Evolutionary conservation across 92 coral and sea anemone genomes (phyloP).

Genomic region (Zoanthus solanderi): DNA sequence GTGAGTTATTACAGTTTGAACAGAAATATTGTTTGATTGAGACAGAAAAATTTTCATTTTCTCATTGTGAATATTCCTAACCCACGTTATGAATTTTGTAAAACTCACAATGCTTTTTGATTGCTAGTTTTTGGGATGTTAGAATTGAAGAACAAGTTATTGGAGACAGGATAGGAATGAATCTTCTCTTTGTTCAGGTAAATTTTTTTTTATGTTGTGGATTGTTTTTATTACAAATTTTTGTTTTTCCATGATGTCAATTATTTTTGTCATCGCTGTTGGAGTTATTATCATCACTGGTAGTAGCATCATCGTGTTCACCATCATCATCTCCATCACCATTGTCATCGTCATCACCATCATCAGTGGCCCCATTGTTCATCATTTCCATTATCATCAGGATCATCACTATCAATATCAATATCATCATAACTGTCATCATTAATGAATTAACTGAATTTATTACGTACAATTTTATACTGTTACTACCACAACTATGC

Average conservation of each 20-base stretch:
- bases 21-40: no score
- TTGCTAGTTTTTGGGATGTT: slow-evolving; percentile 86
- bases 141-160: slow-evolving; percentile 82
- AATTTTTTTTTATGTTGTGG: neutral
- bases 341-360: neutral
- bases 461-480: no score
- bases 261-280: neutral
- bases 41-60: no score
- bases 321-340: neutral
- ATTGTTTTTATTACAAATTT: neutral
- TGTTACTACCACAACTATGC: no score
- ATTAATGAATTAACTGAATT: no score
- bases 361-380: neutral
- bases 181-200: slow-evolving; percentile 95
- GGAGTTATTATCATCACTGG: neutral
- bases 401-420: neutral
- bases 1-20: slow-evolving; percentile 44
- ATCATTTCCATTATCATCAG: neutral
- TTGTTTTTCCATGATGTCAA: neutral
- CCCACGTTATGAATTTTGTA: neutral
- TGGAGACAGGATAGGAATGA: slow-evolving; percentile 86
- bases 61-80: no score
- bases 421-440: neutral
- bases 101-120: neutral
- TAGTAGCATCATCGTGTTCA: neutral